Percentiles rank a stretch among this genome's conserved stretches.
phyloP scores from a whole-genome alignment of 2,797 vertebrate species.

The Platalea minor region DNA sequence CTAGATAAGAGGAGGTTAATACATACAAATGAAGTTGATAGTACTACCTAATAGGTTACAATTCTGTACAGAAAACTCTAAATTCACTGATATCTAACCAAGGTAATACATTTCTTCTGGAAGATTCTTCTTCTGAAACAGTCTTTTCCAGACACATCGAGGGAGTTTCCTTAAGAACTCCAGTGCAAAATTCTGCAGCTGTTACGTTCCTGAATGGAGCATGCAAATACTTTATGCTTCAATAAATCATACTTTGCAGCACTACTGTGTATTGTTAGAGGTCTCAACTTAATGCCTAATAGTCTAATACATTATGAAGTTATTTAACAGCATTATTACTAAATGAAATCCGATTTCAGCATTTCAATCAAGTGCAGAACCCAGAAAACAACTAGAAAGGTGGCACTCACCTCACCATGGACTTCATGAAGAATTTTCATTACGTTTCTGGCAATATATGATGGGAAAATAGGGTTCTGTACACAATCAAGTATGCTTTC shows the following conservation, averaged over 20 bases:
- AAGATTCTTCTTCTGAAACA: not conserved
- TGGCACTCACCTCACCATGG: constrained; percentile 80
- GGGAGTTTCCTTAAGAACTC: not conserved
- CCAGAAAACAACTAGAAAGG: not conserved
- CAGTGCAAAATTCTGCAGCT: not conserved
- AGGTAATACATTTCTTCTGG: not conserved
- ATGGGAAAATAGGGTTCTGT: constrained; percentile 77
- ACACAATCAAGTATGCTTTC: constrained; percentile 78
- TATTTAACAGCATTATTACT: not conserved
- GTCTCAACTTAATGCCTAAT: not conserved
- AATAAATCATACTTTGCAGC: not conserved
- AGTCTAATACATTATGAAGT: not conserved
- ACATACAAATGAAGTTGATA: not conserved
- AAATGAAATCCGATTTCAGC: not conserved
- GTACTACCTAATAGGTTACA: not conserved
- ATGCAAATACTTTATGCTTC: not conserved
- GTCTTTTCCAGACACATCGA: not conserved
- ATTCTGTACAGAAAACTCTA: not conserved
- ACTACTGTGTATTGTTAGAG: not conserved
- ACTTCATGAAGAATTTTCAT: constrained; percentile 79
- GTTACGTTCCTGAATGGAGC: not conserved
- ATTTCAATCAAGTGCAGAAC: not conserved
- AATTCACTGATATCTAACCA: not conserved
- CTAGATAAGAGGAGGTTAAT: not conserved
- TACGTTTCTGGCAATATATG: constrained; percentile 80